Evolutionary conservation across 2,888 invertebrate genomes (phyloP).

Genomic region (Himalopsyche kuldschensis): DNA sequence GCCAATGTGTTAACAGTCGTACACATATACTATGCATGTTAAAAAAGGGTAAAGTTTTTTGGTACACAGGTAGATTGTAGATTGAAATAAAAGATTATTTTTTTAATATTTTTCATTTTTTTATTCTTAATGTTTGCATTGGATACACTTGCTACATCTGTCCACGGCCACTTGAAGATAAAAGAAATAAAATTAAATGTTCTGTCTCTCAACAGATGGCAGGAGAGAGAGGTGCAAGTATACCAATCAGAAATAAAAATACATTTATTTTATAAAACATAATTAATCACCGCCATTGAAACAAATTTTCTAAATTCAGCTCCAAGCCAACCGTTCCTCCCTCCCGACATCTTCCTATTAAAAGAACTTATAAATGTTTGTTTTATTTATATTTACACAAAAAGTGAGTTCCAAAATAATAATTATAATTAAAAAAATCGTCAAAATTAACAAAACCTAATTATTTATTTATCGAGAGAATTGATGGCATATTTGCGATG

Average conservation of each 20-base stretch:
- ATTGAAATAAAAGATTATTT: slow-evolving; percentile 6
- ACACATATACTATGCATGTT: too few relatives aligned
- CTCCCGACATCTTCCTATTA: background rate
- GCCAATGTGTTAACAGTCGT: too few relatives aligned
- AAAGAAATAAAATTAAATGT: background rate
- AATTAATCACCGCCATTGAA: slow-evolving; percentile 14
- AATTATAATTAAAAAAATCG: slow-evolving; percentile 5
- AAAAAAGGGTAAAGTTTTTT: background rate
- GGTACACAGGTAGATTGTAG: background rate
- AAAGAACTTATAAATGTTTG: background rate
- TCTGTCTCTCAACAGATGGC: background rate
- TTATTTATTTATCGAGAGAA: slow-evolving; percentile 10
- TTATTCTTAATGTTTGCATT: slow-evolving; percentile 35
- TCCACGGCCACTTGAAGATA: background rate
- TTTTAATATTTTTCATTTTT: slow-evolving; percentile 30
- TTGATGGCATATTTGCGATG: slow-evolving; percentile 24
- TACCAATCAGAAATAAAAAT: slow-evolving; percentile 21
- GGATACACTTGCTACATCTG: slow-evolving; percentile 4
- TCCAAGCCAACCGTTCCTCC: background rate
- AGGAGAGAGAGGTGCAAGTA: background rate
- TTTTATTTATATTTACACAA: slow-evolving; percentile 18
- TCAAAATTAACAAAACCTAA: slow-evolving; percentile 27
- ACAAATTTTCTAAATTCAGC: slow-evolving; percentile 26
- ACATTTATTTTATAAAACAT: slow-evolving; percentile 27
- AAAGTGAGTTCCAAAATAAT: slow-evolving; percentile 19